Conservation (phyloP, 2,113 vertebrate genomes). For the Erythrolamprus reginae region DNA sequence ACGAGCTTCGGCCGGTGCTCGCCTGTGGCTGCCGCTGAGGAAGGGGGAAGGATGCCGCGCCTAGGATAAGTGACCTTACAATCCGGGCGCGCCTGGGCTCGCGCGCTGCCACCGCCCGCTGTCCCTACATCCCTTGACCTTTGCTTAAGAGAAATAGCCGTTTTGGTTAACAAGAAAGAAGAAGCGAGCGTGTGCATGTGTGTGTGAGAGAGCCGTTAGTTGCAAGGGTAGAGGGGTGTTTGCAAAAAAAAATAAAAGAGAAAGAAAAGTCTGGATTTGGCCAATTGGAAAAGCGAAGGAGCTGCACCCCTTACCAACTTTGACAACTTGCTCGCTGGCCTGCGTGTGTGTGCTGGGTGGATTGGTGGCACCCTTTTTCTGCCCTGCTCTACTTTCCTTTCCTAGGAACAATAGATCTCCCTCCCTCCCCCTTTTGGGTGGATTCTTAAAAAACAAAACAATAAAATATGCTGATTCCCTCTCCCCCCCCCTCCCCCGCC, state of each 20-base stretch:
- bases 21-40: background rate
- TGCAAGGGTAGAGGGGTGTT: background rate
- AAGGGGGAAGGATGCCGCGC: background rate
- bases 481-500: conserved; percentile 41
- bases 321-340: conserved; percentile 46
- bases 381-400: background rate
- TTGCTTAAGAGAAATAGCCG: background rate
- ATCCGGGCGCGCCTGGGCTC: background rate
- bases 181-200: too few species aligned
- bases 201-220: background rate
- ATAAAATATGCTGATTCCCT: background rate
- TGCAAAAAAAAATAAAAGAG: background rate
- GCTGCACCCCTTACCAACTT: conserved; percentile 44
- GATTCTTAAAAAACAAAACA: background rate
- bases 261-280: background rate
- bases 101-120: background rate
- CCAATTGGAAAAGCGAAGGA: background rate
- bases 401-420: background rate
- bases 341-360: background rate
- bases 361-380: background rate
- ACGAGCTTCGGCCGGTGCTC: background rate
- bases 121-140: background rate
- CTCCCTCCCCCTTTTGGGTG: background rate
- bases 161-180: background rate
- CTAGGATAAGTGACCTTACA: background rate